Evolutionary conservation across 1,140 invertebrate genomes (phyloP).

Genomic region (Hycleus phaleratus): DNA sequence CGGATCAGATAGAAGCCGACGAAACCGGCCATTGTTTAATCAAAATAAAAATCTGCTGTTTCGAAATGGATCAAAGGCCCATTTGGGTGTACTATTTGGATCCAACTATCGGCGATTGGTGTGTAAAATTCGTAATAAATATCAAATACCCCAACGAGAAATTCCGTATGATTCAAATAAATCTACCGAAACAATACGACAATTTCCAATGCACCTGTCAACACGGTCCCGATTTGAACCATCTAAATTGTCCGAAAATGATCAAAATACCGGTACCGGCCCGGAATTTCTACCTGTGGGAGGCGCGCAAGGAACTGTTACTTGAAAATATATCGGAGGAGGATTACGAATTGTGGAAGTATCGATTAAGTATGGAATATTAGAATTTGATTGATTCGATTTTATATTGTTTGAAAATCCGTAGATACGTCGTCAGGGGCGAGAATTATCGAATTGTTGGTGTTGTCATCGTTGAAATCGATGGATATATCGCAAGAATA

Average conservation of each 20-base stretch:
- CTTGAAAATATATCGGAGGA: slow-evolving; percentile 1
- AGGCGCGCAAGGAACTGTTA: slow-evolving; percentile 22
- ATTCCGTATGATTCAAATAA: slow-evolving; percentile 5
- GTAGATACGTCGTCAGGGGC: background rate
- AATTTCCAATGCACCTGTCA: slow-evolving; percentile 20
- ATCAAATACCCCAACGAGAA: background rate
- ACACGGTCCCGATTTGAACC: slow-evolving; percentile 2
- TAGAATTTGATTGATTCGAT: too few species aligned
- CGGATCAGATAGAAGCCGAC: slow-evolving; percentile 5
- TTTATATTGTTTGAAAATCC: too few species aligned
- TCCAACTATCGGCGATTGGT: slow-evolving; percentile 30
- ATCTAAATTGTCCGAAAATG: slow-evolving; percentile 20
- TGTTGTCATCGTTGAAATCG: slow-evolving; percentile 14
- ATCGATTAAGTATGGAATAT: too few species aligned
- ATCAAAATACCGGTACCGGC: slow-evolving; percentile 24
- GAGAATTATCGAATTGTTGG: slow-evolving; percentile 21
- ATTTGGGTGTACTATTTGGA: slow-evolving; percentile 24
- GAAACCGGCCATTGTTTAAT: slow-evolving; percentile 12
- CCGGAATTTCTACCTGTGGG: slow-evolving; percentile 23
- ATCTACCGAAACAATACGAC: slow-evolving; percentile 19
- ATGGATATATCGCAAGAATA: background rate
- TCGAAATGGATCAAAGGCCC: background rate
- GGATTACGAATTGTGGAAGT: background rate
- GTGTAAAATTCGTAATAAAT: slow-evolving; percentile 18
- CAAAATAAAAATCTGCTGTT: slow-evolving; percentile 9